These are phyloP conservation scores for Catagonus wagneri DNA, from an alignment of 2,113 vertebrate genomes.

Conservation along the genomic window DNA sequence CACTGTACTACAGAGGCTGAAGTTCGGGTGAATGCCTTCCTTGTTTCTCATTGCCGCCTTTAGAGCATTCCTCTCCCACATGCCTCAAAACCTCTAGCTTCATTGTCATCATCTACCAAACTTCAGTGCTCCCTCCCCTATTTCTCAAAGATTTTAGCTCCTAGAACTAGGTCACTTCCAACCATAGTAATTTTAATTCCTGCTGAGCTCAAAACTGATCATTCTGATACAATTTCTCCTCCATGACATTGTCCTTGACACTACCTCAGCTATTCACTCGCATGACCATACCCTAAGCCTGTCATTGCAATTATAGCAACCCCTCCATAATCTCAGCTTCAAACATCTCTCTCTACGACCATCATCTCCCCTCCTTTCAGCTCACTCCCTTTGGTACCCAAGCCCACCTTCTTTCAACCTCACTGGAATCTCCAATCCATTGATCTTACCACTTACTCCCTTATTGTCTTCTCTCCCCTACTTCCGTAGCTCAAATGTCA, in stretches of 20 bases:
- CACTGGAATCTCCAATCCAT: neutral
- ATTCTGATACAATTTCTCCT: slow-evolving; percentile 10
- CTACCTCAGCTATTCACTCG: neutral
- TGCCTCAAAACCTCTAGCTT: neutral
- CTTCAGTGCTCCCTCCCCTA: neutral
- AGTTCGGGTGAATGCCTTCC: neutral
- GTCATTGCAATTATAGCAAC: neutral
- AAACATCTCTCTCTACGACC: neutral
- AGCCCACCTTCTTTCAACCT: neutral
- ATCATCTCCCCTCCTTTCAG: neutral
- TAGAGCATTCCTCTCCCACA: slow-evolving; percentile 79
- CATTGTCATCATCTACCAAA: neutral
- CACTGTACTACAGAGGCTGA: neutral
- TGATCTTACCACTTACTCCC: neutral
- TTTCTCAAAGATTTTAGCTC: neutral
- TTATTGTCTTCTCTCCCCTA: neutral
- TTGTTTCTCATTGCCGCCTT: neutral
- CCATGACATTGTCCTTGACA: neutral
- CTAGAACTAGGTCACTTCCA: neutral
- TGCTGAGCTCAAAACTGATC: neutral
- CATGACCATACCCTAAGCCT: neutral
- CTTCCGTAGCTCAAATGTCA: neutral
- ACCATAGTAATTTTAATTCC: neutral
- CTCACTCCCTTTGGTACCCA: neutral
- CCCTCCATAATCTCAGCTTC: neutral